A percentile compares a stretch with the other conserved stretches of the same genome.
Conservation (phyloP, 1,140 invertebrate genomes). For the Drosophila arawakana region DNA sequence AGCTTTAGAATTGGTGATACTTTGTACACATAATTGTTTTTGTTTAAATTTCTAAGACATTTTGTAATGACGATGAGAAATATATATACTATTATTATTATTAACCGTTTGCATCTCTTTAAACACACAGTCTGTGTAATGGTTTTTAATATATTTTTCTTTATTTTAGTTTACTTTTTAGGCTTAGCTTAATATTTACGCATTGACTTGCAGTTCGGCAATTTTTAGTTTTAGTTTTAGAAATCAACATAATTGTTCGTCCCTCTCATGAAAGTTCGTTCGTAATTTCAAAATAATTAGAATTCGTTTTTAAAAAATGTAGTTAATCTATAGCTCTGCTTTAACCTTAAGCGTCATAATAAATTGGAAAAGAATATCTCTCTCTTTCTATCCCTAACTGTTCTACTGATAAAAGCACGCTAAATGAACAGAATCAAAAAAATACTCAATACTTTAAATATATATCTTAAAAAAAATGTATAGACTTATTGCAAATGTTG, state of each 20-base stretch:
- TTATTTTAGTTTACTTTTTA: constrained; percentile 37
- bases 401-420: constrained; percentile 17
- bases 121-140: neutral
- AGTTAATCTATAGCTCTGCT: constrained; percentile 58
- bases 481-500: constrained; percentile 47
- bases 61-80: constrained; percentile 51
- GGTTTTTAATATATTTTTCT: constrained; percentile 22
- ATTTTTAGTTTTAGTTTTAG: constrained; percentile 43
- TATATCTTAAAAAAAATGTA: constrained; percentile 17
- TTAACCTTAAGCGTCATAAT: constrained; percentile 47
- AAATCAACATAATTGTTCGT: constrained; percentile 60
- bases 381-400: too few species aligned
- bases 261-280: constrained; percentile 44
- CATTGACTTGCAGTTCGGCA: constrained; percentile 62
- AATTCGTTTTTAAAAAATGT: constrained; percentile 47
- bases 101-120: too few species aligned
- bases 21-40: constrained; percentile 42
- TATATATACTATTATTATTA: constrained; percentile 12
- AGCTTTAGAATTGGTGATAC: constrained; percentile 7
- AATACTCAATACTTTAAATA: constrained; percentile 40
- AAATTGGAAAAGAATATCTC: constrained; percentile 41
- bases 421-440: constrained; percentile 33
- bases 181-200: constrained; percentile 65
- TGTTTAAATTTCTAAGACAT: constrained; percentile 51
- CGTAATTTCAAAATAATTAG: constrained; percentile 46